Evolutionary conservation across 2,113 vertebrate species (phyloP).

Genomic region (Urocitellus parryii): DNA sequence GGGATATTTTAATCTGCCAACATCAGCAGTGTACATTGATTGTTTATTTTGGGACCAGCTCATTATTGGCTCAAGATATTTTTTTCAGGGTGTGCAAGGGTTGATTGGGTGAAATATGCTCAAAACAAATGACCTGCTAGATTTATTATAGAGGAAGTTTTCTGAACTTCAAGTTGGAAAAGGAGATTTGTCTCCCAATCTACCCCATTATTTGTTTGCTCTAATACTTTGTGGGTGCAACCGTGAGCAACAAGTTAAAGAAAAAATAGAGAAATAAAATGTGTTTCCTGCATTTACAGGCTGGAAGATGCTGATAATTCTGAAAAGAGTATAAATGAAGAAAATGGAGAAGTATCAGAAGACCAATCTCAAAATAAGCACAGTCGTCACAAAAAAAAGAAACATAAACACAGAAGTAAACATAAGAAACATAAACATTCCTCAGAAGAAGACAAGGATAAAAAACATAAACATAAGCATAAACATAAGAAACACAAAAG

Average conservation of each 20-base stretch:
- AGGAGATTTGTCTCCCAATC: not conserved
- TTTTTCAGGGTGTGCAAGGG: not conserved
- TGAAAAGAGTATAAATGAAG: conserved; percentile 94
- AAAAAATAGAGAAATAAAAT: conserved; percentile 28
- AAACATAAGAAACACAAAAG: conserved; percentile 99
- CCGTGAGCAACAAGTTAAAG: conserved; percentile 25
- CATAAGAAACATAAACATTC: conserved; percentile 99
- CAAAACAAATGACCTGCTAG: not conserved
- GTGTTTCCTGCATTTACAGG: conserved; percentile 84
- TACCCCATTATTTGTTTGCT: not conserved
- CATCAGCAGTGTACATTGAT: not conserved
- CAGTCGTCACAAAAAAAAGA: conserved; percentile 98
- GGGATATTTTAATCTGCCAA: not conserved
- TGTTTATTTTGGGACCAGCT: not conserved
- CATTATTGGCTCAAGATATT: not conserved
- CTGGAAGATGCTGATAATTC: conserved; percentile 93
- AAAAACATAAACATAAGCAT: conserved; percentile 96
- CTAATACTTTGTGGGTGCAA: not conserved
- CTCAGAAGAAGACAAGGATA: conserved; percentile 96
- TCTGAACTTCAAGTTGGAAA: not conserved
- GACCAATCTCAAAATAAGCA: conserved; percentile 93
- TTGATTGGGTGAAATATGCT: not conserved
- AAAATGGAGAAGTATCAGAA: conserved; percentile 96
- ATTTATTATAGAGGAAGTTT: not conserved
- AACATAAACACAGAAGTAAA: conserved; percentile 99